A percentile compares a stretch with the other conserved stretches of the same genome.
Evolutionary conservation across 2,888 invertebrate genomes (phyloP).

Genomic region (Harmothoe impar): DNA sequence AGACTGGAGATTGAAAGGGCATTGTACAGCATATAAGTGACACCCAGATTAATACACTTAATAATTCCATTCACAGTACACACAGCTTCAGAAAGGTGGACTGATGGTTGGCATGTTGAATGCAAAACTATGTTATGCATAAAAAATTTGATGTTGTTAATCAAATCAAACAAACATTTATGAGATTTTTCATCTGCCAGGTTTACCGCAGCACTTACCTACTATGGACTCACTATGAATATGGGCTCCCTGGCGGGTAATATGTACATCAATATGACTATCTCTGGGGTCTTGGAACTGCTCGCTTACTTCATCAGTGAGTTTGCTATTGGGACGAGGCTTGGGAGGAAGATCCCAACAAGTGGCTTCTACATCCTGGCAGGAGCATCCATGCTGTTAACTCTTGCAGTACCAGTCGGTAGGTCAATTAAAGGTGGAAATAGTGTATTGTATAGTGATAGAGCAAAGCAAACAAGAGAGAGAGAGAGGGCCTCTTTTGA

Average conservation of each 20-base stretch:
- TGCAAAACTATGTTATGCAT: no score
- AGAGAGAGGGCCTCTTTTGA: no score
- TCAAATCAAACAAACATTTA: not conserved
- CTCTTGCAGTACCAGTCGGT: not conserved
- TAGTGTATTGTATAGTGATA: not conserved
- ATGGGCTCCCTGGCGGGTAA: slow-evolving; percentile 5
- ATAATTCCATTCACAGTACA: no score
- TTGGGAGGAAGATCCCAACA: not conserved
- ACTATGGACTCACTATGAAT: slow-evolving; percentile 43
- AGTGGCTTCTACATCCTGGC: not conserved
- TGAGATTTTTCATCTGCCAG: not conserved
- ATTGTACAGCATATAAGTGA: no score
- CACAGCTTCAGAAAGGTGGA: no score
- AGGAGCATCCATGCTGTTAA: not conserved
- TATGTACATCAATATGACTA: slow-evolving; percentile 21
- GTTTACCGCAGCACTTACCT: slow-evolving; percentile 17
- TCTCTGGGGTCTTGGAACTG: not conserved
- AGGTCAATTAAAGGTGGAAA: not conserved
- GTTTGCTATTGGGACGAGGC: not conserved
- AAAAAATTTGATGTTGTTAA: no score
- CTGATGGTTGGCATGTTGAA: no score
- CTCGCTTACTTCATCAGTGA: slow-evolving; percentile 5
- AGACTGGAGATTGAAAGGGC: no score
- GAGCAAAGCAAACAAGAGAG: no score
- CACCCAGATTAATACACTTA: no score